phyloP scores from a whole-genome alignment of 2,797 vertebrate species.

The Dendrocincla tyrannina region DNA sequence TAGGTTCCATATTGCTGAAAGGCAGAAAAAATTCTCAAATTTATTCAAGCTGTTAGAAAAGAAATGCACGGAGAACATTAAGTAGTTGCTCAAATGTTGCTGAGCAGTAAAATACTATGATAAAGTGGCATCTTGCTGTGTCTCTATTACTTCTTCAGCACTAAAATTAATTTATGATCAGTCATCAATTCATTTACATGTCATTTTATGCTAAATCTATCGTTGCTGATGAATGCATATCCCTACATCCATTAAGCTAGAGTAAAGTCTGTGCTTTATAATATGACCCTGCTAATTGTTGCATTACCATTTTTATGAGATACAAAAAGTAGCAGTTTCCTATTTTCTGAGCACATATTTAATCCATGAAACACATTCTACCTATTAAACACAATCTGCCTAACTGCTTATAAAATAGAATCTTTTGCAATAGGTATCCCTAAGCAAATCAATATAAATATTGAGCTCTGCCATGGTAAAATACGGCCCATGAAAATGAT shows the following conservation, averaged over 20 bases:
- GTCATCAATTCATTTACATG: conserved; percentile 92
- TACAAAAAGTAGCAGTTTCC: conserved; percentile 75
- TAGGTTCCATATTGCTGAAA: conserved; percentile 70
- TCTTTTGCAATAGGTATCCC: conserved; percentile 45
- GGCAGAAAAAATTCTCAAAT: conserved; percentile 67
- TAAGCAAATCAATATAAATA: conserved; percentile 64
- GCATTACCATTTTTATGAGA: conserved; percentile 87
- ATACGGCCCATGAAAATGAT: conserved; percentile 8
- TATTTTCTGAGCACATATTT: conserved; percentile 66
- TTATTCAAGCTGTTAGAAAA: conserved; percentile 74
- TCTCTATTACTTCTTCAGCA: conserved; percentile 83
- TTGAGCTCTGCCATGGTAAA: conserved; percentile 35
- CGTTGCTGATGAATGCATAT: conserved; percentile 85
- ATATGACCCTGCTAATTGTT: conserved; percentile 84
- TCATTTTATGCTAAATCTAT: conserved; percentile 88
- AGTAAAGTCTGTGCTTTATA: conserved; percentile 82
- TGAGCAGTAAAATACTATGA: conserved; percentile 79
- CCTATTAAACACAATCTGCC: conserved; percentile 60
- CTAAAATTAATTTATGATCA: conserved; percentile 95
- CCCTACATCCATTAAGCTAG: conserved; percentile 80
- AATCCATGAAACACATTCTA: conserved; percentile 64
- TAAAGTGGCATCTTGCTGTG: conserved; percentile 81
- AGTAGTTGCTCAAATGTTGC: conserved; percentile 80
- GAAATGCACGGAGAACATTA: conserved; percentile 73
- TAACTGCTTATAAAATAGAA: conserved; percentile 57